These are phyloP conservation scores for Grapholita molesta DNA, from an alignment of 1,140 invertebrate species.

Conservation along the genomic window DNA sequence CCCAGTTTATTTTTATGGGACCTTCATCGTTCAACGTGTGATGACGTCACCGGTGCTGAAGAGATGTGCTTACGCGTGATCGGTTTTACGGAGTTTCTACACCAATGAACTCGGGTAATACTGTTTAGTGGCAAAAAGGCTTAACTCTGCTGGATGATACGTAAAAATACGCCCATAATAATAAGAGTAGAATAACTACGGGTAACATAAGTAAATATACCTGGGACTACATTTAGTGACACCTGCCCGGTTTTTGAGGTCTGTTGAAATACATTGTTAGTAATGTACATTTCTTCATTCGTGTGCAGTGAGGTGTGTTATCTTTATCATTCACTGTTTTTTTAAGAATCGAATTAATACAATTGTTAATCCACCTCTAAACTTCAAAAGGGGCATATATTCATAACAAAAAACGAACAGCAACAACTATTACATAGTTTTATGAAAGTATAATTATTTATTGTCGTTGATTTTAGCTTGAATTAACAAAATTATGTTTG, in stretches of 20 bases:
- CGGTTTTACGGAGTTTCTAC: conserved; percentile 35
- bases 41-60: conserved; percentile 26
- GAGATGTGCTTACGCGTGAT: conserved; percentile 36
- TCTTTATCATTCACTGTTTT: not conserved
- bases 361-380: too few species aligned
- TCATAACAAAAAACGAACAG: too few species aligned
- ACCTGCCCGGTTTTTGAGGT: not conserved
- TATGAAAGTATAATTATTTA: too few species aligned
- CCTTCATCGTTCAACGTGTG: not conserved
- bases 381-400: too few species aligned
- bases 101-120: conserved; percentile 32
- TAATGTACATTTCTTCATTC: not conserved
- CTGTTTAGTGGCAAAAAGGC: not conserved
- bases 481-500: conserved; percentile 18
- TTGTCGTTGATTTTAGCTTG: too few species aligned
- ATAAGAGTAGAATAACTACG: conserved; percentile 23
- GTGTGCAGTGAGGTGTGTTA: conserved; percentile 6
- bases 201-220: conserved; percentile 15
- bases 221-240: not conserved
- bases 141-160: not conserved
- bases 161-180: not conserved
- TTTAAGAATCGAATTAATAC: not conserved
- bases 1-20: not conserved
- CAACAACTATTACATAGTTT: conserved; percentile 13
- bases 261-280: not conserved